phyloP scores from a whole-genome alignment of 2,113 vertebrate genomes.

The Cisticola juncidis region DNA sequence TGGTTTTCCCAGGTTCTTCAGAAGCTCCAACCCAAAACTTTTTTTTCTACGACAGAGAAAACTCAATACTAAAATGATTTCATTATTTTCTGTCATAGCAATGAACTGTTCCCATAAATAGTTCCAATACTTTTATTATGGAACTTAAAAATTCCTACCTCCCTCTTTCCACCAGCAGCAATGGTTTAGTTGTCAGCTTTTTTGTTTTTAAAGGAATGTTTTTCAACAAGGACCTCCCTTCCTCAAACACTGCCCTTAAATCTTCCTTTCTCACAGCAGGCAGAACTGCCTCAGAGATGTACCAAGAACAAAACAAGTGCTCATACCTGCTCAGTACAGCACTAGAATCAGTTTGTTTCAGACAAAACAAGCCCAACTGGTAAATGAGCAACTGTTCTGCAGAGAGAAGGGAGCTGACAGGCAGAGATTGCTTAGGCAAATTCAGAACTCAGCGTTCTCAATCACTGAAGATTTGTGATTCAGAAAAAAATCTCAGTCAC shows the following conservation, averaged over 20 bases:
- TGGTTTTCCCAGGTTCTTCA: background rate
- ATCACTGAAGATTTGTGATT: background rate
- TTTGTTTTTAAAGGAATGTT: background rate
- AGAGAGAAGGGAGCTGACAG: background rate
- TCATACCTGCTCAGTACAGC: background rate
- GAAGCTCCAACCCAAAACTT: background rate
- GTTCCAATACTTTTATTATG: background rate
- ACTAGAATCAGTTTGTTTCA: background rate
- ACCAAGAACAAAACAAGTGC: background rate
- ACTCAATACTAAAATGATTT: background rate
- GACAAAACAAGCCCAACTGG: background rate
- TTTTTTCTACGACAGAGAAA: background rate
- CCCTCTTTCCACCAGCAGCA: background rate
- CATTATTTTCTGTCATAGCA: background rate
- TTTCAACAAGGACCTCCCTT: background rate
- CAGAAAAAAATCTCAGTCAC: background rate
- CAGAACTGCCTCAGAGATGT: background rate
- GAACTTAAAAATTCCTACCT: background rate
- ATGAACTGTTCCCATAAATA: background rate
- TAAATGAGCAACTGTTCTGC: background rate
- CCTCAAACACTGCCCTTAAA: background rate
- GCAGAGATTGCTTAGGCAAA: background rate
- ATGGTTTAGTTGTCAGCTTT: background rate
- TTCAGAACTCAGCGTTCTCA: background rate
- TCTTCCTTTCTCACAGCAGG: background rate